Evolutionary conservation across 2,888 invertebrate genomes (phyloP), one percentile per base, ranked within the genome.

Genomic region (Nomada fabriciana): DNA sequence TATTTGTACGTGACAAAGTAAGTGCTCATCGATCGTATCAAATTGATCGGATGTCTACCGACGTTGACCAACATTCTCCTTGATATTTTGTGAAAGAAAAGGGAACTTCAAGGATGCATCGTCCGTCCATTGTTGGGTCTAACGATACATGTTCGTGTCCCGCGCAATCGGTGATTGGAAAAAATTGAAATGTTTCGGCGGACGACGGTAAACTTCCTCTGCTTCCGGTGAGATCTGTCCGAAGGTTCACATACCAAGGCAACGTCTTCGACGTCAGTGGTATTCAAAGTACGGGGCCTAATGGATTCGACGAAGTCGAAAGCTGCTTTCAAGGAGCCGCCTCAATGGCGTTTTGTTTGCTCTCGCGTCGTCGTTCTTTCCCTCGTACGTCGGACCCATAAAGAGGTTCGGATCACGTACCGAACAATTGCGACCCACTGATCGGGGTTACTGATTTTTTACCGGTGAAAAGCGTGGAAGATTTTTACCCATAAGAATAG

Each of bases 241-340:
- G 67, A 61, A 55, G 76, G 55, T 75, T 74, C 47, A 75, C 67
- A 59, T 63, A 55, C 29, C 60, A 53, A 71, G 60, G 55, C 77
- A 70, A 61, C 76, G 67, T 79, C 71, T 79, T 71, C 73, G 69
- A 69, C 43, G 70, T 70, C 68, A 63, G 67, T 5, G 57, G 75
- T 86, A 84, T 86, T 82, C 82, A 69, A 84, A 68, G 71, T 73
- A 57, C 79, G 70, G 57, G 57, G 57, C 82, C 76, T 77, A 84
- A 86, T 84, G 86, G 86, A 84, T 86, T 81, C 81, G 76, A 2
- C 76, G 84, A 86, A 86, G 78, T 81, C 76, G 57, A 47, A 76
- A 55, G 55, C 67, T 73, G 50, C 73, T 71, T 78, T 65, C 71
- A 69, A 85, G 69, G 61, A 71, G 59, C 63, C 61, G 47, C 42